A percentile compares a stretch with the other conserved stretches of the same genome.
phyloP scores from a whole-genome alignment of 2,113 vertebrate species.

The Etheostoma spectabile region DNA sequence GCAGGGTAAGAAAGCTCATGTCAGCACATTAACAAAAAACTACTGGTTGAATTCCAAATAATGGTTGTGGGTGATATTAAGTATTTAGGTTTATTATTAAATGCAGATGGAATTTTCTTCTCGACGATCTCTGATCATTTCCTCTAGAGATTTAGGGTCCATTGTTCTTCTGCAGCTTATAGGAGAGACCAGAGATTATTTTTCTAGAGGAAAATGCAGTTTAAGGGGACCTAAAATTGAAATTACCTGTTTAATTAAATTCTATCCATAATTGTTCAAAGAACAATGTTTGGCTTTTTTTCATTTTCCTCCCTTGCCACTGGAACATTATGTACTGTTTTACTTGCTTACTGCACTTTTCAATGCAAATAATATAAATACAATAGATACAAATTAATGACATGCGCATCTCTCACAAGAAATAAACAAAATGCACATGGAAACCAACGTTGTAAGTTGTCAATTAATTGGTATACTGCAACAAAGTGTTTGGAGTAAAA shows the following conservation, averaged over 20 bases:
- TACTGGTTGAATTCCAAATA: background rate
- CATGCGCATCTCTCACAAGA: background rate
- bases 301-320: background rate
- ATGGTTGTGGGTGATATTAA: background rate
- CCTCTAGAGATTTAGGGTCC: background rate
- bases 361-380: background rate
- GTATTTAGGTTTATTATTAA: background rate
- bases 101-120: background rate
- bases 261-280: background rate
- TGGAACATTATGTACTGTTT: background rate
- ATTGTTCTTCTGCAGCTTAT: background rate
- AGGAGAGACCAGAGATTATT: background rate
- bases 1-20: slow-evolving; percentile 84
- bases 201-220: too few species aligned
- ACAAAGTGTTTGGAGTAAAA: too few species aligned
- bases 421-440: background rate
- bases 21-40: too few species aligned
- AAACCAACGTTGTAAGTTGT: background rate
- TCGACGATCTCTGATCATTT: background rate
- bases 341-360: background rate
- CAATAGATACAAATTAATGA: background rate
- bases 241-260: background rate
- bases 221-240: background rate
- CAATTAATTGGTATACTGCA: too few species aligned
- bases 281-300: background rate